phyloP scores from a whole-genome alignment of 2,113 vertebrate species.

The Scolopax mira region DNA sequence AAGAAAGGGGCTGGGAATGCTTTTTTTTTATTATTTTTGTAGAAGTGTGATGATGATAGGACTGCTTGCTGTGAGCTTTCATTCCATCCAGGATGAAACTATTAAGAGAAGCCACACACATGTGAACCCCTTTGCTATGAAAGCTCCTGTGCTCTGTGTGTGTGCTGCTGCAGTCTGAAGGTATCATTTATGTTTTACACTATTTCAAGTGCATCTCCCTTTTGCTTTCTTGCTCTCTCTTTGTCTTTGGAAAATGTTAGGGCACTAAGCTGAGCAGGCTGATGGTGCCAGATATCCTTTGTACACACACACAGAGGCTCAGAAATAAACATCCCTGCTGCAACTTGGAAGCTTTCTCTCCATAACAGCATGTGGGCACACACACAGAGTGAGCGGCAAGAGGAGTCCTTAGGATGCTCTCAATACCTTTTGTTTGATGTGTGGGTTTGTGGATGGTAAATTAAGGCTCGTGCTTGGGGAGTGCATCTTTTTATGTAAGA shows the following conservation, averaged over 20 bases:
- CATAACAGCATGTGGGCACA: background rate
- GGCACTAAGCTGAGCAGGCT: constrained; percentile 1
- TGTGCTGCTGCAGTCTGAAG: background rate
- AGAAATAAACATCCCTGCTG: constrained; percentile 15
- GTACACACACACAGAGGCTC: background rate
- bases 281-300: background rate
- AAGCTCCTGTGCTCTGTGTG: background rate
- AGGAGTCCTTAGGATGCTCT: background rate
- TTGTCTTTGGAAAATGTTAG: constrained; percentile 57
- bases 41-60: constrained; percentile 23
- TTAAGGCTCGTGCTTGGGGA: background rate
- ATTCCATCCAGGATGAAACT: background rate
- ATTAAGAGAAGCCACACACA: background rate
- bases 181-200: background rate
- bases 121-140: background rate
- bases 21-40: background rate
- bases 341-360: background rate
- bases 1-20: background rate
- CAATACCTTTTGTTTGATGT: background rate
- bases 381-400: background rate
- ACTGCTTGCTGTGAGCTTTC: constrained; percentile 49
- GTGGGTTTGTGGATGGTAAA: constrained; percentile 27
- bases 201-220: background rate
- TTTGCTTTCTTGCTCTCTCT: background rate
- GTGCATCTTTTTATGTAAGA: constrained; percentile 29